Conservation (phyloP, 2,113 vertebrate genomes). For the Epinephelus lanceolatus region DNA sequence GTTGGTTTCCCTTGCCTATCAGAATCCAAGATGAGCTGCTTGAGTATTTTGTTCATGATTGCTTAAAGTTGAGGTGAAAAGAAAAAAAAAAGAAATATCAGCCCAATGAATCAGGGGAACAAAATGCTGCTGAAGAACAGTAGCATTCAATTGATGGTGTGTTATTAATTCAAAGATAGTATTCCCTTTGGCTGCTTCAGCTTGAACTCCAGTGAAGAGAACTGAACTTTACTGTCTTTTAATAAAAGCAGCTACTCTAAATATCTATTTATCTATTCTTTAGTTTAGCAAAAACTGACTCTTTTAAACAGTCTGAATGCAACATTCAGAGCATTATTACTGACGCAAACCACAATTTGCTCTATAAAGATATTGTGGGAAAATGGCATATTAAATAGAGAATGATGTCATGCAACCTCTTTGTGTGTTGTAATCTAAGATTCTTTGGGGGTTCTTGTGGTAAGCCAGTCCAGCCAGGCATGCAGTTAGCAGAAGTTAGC, state of each 20-base stretch:
- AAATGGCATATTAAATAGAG: too few species aligned
- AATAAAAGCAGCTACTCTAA: neutral
- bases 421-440: too few species aligned
- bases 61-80: constrained; percentile 11
- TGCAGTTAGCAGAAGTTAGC: too few species aligned
- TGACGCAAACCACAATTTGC: too few species aligned
- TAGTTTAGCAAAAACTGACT: neutral
- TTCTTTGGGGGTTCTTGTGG: too few species aligned
- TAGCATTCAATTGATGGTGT: constrained; percentile 16
- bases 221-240: neutral
- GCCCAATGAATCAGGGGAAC: neutral
- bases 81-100: neutral
- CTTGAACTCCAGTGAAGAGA: constrained; percentile 12
- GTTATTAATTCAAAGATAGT: constrained; percentile 10
- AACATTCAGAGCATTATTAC: too few species aligned
- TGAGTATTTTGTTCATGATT: constrained; percentile 31
- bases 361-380: too few species aligned
- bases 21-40: constrained; percentile 4
- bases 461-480: too few species aligned
- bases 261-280: neutral
- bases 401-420: too few species aligned
- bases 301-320: too few species aligned
- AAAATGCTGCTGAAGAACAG: constrained; percentile 14
- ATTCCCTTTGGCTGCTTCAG: constrained; percentile 9
- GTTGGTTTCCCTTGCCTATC: constrained; percentile 24